phyloP scores from a whole-genome alignment of 2,888 invertebrate species.

The Nomada hirtipes region DNA sequence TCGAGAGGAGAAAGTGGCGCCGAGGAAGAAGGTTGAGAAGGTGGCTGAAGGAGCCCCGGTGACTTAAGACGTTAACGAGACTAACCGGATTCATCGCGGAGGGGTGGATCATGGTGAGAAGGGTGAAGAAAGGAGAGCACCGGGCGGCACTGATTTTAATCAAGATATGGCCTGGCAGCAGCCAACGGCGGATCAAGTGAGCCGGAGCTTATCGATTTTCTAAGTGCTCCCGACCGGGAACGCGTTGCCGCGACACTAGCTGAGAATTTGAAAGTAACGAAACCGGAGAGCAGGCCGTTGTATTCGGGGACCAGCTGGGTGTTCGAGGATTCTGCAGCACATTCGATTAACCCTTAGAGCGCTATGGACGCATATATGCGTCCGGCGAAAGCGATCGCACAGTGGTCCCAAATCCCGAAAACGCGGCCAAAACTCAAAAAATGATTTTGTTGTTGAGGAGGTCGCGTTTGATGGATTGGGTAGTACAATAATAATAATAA shows the following conservation, averaged over 20 bases:
- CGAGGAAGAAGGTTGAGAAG: slow-evolving; percentile 16
- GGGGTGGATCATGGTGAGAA: slow-evolving; percentile 57
- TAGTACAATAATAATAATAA: too few relatives aligned
- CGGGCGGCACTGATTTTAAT: slow-evolving; percentile 83
- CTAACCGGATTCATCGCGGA: slow-evolving; percentile 81
- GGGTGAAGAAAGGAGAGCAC: slow-evolving; percentile 63
- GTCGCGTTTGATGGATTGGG: too few relatives aligned
- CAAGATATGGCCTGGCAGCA: slow-evolving; percentile 84
- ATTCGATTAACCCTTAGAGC: too few relatives aligned
- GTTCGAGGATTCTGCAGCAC: slow-evolving; percentile 22
- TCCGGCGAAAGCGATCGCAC: too few relatives aligned
- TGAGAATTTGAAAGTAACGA: slow-evolving; percentile 70
- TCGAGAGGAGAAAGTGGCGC: slow-evolving; percentile 57
- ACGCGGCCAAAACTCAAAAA: too few relatives aligned
- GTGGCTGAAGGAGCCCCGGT: slow-evolving; percentile 50
- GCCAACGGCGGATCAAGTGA: slow-evolving; percentile 81
- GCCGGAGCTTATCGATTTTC: slow-evolving; percentile 83
- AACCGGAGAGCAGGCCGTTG: slow-evolving; percentile 4
- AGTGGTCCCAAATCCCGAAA: too few relatives aligned
- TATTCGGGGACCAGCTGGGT: slow-evolving; percentile 11
- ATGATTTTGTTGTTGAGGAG: too few relatives aligned
- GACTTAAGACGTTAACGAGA: slow-evolving; percentile 82
- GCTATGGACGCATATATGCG: too few relatives aligned
- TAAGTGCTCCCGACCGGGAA: slow-evolving; percentile 77
- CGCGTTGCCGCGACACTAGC: slow-evolving; percentile 57